Evolutionary conservation across 2,113 vertebrate genomes (phyloP).

Genomic region (Talpa occidentalis): DNA sequence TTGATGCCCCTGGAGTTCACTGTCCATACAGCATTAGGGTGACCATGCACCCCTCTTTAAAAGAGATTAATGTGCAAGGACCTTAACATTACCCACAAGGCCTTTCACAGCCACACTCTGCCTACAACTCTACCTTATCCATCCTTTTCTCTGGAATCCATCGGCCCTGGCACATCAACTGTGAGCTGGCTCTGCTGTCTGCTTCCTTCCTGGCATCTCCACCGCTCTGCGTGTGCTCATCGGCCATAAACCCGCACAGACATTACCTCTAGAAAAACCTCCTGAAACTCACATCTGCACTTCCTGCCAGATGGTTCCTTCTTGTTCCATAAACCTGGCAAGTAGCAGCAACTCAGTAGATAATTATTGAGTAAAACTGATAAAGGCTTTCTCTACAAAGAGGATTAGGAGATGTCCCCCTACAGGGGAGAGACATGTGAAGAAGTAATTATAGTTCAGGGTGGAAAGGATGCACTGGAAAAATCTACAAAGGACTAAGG

Average conservation of each 20-base stretch:
- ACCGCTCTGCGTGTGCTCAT: background rate
- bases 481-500: background rate
- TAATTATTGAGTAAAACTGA: background rate
- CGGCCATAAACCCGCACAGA: background rate
- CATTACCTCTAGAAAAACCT: background rate
- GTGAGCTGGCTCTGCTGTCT: accelerated
- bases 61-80: background rate
- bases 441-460: background rate
- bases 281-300: background rate
- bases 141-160: background rate
- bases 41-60: background rate
- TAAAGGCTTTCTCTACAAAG: conserved; percentile 5
- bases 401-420: background rate
- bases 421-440: background rate
- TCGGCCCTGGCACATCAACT: background rate
- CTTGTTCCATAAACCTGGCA: background rate
- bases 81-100: background rate
- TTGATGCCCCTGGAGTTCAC: background rate
- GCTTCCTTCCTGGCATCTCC: background rate
- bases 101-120: background rate
- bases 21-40: background rate
- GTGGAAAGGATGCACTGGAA: background rate
- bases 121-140: background rate
- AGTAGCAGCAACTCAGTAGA: background rate
- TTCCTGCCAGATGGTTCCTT: background rate